These are phyloP conservation scores for Lepidochrysops patricia DNA, from an alignment of 2,888 invertebrate species.

Conservation along the genomic window DNA sequence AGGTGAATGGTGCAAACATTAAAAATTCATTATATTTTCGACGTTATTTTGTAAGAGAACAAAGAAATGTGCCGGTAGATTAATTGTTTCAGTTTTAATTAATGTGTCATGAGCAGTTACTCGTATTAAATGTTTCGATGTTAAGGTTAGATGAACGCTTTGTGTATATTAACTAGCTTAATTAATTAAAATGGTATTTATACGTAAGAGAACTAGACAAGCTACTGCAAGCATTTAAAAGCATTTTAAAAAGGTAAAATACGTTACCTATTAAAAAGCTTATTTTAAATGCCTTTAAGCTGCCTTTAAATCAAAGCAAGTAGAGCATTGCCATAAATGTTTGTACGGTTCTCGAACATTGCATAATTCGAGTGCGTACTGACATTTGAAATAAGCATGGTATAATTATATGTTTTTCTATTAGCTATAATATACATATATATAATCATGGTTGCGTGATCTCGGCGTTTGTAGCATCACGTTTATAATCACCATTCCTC, in stretches of 20 bases:
- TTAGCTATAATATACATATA: background rate
- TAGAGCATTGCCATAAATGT: background rate
- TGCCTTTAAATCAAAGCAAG: background rate
- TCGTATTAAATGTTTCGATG: background rate
- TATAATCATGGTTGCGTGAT: background rate
- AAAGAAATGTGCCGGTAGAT: too few relatives aligned
- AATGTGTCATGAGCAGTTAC: background rate
- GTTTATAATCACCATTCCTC: slow-evolving; percentile 4
- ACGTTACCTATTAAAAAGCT: background rate
- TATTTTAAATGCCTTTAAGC: background rate
- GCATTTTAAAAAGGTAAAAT: background rate
- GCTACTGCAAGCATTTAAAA: too few relatives aligned
- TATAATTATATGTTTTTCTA: slow-evolving; percentile 3
- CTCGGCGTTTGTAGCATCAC: background rate
- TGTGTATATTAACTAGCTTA: background rate
- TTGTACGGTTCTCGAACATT: background rate
- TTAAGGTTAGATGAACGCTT: background rate
- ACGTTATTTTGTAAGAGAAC: too few relatives aligned
- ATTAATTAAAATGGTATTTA: background rate
- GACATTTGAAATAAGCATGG: background rate
- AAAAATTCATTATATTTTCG: too few relatives aligned
- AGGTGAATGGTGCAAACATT: too few relatives aligned
- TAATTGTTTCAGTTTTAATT: background rate
- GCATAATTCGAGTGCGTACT: background rate
- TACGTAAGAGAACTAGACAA: background rate